These are phyloP conservation scores for Rhea americana DNA, from an alignment of 2,113 vertebrate species.

Conservation along the genomic window DNA sequence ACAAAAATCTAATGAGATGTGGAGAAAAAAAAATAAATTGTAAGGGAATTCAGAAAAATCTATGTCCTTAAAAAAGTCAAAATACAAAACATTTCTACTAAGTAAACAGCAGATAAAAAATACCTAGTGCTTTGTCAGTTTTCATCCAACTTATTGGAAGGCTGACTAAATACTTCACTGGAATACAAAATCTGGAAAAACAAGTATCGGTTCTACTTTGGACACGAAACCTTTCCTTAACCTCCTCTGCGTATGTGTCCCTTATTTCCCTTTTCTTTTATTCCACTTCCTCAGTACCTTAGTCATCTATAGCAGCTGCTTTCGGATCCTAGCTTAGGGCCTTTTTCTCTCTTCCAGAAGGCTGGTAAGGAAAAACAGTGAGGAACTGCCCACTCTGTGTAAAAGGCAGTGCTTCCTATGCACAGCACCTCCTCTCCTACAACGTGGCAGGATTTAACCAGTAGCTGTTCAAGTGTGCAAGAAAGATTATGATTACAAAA, in stretches of 20 bases:
- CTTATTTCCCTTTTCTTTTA: not conserved
- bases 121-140: not conserved
- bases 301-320: not conserved
- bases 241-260: not conserved
- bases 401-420: rapidly evolving
- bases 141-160: not conserved
- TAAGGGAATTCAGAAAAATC: not conserved
- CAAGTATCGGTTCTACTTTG: not conserved
- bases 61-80: not conserved
- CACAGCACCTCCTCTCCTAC: not conserved
- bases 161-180: not conserved
- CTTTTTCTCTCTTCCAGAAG: not conserved
- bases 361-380: not conserved
- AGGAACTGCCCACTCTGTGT: not conserved
- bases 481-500: not conserved
- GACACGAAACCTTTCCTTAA: not conserved
- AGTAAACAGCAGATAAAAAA: not conserved
- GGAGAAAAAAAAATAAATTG: not conserved
- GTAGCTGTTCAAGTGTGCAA: not conserved
- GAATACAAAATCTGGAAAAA: not conserved
- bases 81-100: not conserved
- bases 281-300: not conserved
- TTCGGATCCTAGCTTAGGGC: not conserved
- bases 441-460: not conserved
- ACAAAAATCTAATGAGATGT: not conserved